Evolutionary conservation across 2,797 vertebrate species (phyloP).

Genomic region (Synaphobranchus kaupii): DNA sequence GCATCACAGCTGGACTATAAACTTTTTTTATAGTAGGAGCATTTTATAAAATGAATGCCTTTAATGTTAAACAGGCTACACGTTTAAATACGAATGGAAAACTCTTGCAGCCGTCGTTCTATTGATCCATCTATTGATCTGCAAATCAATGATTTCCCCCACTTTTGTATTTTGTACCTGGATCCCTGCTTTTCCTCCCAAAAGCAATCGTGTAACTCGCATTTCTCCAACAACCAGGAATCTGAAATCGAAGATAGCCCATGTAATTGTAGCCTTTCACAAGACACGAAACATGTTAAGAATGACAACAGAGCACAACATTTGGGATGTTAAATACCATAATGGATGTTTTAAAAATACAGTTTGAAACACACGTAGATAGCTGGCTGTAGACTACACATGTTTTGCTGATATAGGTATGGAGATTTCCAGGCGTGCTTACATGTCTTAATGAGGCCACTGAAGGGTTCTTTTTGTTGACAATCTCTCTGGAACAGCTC

Average conservation of each 20-base stretch:
- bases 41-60: neutral
- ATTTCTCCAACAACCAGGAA: constrained; percentile 65
- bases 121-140: neutral
- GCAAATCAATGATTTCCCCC: neutral
- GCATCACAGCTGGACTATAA: neutral
- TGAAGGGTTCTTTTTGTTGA: constrained; percentile 60
- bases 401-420: no score
- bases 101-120: no score
- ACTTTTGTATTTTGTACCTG: constrained; percentile 51
- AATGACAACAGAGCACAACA: no score
- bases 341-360: neutral
- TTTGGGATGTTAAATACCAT: neutral
- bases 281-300: neutral
- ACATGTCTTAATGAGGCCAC: constrained; percentile 67
- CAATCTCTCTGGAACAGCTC: constrained; percentile 64
- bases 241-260: constrained; percentile 52
- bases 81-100: neutral
- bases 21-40: neutral
- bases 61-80: neutral
- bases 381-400: neutral
- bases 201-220: constrained; percentile 59
- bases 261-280: neutral
- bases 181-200: constrained; percentile 57
- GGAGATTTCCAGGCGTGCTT: constrained; percentile 35
- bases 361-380: neutral